Percentiles rank a stretch among this genome's conserved stretches.
These are phyloP conservation scores for Rousettus madagascariensis DNA, from an alignment of 2,797 vertebrate genomes.

Conservation along the genomic window DNA sequence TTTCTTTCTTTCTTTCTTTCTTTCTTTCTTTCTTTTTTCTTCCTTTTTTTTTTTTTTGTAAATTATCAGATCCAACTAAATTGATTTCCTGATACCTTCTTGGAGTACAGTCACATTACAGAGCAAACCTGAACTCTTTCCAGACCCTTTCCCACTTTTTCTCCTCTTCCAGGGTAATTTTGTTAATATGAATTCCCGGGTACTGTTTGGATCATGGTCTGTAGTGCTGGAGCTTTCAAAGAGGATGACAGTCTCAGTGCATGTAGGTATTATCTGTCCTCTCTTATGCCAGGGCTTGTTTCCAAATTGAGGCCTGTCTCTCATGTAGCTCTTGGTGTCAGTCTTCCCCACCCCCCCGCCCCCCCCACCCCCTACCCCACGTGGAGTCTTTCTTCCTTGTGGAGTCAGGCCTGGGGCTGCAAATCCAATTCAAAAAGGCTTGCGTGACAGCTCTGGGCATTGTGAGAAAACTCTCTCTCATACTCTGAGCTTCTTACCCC, in stretches of 20 bases:
- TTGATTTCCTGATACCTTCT: background rate
- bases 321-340: background rate
- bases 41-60: background rate
- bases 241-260: rapidly evolving
- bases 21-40: background rate
- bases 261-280: background rate
- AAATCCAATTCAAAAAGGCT: background rate
- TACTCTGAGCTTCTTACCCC: background rate
- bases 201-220: background rate
- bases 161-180: background rate
- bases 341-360: background rate
- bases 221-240: background rate
- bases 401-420: background rate
- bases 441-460: background rate
- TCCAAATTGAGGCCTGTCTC: background rate
- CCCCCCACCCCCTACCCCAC: background rate
- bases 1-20: background rate
- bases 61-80: background rate
- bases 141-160: background rate
- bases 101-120: background rate
- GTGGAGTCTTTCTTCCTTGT: background rate
- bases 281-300: background rate
- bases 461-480: background rate
- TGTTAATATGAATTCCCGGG: background rate
- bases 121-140: background rate